Base-by-base conservation (phyloP, 1,140 invertebrate genomes). In the Achroia grisella region DNA sequence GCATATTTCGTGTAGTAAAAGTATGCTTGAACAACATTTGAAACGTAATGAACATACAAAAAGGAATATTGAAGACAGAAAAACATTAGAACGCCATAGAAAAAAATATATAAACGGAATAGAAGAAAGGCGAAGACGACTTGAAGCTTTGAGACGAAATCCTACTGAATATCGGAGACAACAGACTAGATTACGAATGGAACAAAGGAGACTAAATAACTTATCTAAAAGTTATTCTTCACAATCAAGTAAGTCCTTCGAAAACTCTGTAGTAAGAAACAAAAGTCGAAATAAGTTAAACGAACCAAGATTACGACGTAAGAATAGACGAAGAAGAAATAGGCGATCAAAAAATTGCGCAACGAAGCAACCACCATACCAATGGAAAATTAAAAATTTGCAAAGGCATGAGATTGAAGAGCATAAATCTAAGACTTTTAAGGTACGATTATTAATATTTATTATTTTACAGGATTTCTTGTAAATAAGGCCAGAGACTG, bases 321-420 rank as follows among this genome's bases (percentile, higher is more conserved):
- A 50, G 74, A 67, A 65, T 9, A 65, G 71, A 45, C 60, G 86
- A 72, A 86, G 79, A 62, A 87, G 86, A 58, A 77, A 73, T 56
- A 87, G 86, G 64, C 75, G 86, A 56, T 86, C 88, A 48, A 91
- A 88, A 59, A 92, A 93, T 62, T 93, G 92, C 54, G 92, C 91
- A 14, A 93, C 92, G 17, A 89, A 90, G 60, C 90, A 91, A 60
- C 89, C 90, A 0, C 85, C 86, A 1, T 84, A 88, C 48, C 83
- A 82, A 34, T 87, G 87, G 73, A 87, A 88, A 61, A 80, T 71
- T 12, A 78, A 83, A 15, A 83, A 86, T 32, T 29, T 52, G 17
- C 44, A 56, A 52, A 52, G 15, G 34, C 33, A 56, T 23, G 56
- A 62, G 52, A 39, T 42, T 6, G 48, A 61, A 39, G 52, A 62